phyloP scores from a whole-genome alignment of 2,888 invertebrate genomes.

The Drosophila dives region DNA sequence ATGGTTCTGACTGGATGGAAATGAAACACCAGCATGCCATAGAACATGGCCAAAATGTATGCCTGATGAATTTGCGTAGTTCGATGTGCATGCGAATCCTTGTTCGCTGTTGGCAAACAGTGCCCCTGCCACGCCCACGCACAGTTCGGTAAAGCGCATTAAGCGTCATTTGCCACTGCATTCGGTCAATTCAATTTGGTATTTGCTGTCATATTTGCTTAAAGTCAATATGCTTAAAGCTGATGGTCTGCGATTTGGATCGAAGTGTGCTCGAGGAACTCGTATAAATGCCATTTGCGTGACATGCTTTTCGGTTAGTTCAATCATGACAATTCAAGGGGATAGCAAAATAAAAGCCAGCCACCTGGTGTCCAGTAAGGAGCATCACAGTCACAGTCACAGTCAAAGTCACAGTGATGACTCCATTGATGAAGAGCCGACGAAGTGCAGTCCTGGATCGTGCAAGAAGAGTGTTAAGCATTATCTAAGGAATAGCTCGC shows the following conservation, averaged over 20 bases:
- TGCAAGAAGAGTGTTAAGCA: conserved; percentile 85
- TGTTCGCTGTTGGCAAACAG: conserved; percentile 41
- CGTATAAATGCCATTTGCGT: conserved; percentile 50
- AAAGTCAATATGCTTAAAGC: conserved; percentile 78
- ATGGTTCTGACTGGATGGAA: not conserved
- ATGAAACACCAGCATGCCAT: not conserved
- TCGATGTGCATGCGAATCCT: conserved; percentile 11
- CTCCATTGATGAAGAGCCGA: conserved; percentile 46
- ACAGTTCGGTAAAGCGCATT: conserved; percentile 29
- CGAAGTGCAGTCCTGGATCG: conserved; percentile 65
- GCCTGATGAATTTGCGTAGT: conserved; percentile 33
- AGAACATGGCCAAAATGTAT: conserved; percentile 15
- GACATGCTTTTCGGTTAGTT: conserved; percentile 30
- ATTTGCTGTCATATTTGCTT: conserved; percentile 62
- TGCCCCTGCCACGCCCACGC: conserved; percentile 26
- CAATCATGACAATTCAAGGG: conserved; percentile 55
- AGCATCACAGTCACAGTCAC: conserved; percentile 1
- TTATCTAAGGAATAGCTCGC: conserved; percentile 88
- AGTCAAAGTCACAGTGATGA: conserved; percentile 22
- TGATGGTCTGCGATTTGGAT: conserved; percentile 64
- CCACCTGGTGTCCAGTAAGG: conserved; percentile 12
- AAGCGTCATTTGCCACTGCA: conserved; percentile 45
- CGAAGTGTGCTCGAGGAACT: conserved; percentile 30
- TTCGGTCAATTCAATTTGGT: conserved; percentile 57
- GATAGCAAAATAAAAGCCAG: conserved; percentile 17